Percentiles rank a stretch among this genome's conserved stretches.
phyloP scores from a whole-genome alignment of 2,113 vertebrate genomes.

The Gnathonemus longibarbis region DNA sequence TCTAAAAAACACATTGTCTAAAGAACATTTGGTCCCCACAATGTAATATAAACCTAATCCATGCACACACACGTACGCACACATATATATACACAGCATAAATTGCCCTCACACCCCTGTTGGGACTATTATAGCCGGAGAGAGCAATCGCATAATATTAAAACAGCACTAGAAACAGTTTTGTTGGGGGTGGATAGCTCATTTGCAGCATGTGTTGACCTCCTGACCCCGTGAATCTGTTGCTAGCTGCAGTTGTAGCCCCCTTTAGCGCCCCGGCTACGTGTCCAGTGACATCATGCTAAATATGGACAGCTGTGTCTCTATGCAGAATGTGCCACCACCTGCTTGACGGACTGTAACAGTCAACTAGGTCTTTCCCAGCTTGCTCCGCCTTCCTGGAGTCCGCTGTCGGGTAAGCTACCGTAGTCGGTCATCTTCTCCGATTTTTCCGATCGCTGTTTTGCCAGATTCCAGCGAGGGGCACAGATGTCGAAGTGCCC shows the following conservation, averaged over 20 bases:
- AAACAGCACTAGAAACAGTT: not conserved
- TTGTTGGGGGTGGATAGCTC: not conserved
- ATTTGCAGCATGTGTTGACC: not conserved
- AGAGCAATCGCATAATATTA: not conserved
- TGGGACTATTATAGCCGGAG: not conserved
- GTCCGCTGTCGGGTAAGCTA: not conserved
- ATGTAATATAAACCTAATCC: not conserved
- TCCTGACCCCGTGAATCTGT: not conserved
- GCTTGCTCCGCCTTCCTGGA: not conserved
- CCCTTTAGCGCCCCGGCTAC: not conserved
- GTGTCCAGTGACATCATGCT: conserved; percentile 4
- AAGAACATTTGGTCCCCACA: too few relatives aligned
- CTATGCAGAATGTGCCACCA: not conserved
- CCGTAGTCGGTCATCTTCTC: not conserved
- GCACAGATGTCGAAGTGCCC: not conserved
- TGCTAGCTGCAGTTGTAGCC: not conserved
- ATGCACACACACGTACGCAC: not conserved
- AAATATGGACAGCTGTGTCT: conserved; percentile 7
- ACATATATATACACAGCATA: not conserved
- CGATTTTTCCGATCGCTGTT: not conserved
- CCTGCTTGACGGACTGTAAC: not conserved
- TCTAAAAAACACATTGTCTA: too few relatives aligned
- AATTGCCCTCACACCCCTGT: not conserved
- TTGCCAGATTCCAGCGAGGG: not conserved
- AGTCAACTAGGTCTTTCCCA: not conserved